Evolutionary conservation across 2,113 vertebrate species (phyloP).

Genomic region (Varanus komodoensis): DNA sequence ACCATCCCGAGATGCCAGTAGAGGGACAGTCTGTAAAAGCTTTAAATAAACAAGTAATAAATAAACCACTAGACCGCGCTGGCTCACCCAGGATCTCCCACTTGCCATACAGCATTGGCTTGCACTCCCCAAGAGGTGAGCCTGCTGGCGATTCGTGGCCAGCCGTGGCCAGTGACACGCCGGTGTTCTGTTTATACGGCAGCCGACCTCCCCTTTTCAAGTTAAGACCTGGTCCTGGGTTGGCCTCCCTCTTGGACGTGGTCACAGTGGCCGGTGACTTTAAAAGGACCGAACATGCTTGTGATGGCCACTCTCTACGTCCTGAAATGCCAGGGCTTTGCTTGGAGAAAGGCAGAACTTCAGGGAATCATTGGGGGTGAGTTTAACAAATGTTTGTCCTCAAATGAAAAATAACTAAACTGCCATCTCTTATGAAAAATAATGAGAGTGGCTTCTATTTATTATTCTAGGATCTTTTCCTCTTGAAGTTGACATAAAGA

Average conservation of each 20-base stretch:
- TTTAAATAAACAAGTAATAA: no score
- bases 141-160: not conserved
- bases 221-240: not conserved
- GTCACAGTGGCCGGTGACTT: not conserved
- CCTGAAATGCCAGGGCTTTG: not conserved
- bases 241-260: not conserved
- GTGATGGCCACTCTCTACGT: not conserved
- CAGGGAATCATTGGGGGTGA: not conserved
- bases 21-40: no score
- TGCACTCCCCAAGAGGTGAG: not conserved
- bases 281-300: not conserved
- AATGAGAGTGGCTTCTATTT: not conserved
- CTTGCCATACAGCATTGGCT: not conserved
- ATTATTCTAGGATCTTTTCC: not conserved
- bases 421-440: not conserved
- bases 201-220: not conserved
- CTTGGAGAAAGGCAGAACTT: not conserved
- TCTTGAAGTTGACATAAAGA: not conserved
- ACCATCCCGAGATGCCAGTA: no score
- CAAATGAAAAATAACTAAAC: not conserved
- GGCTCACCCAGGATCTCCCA: no score
- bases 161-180: not conserved
- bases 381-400: not conserved
- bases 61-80: no score
- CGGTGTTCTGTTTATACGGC: not conserved